Base-by-base conservation (phyloP, 2,888 invertebrate genomes). In the Pachymerium ferrugineum region DNA sequence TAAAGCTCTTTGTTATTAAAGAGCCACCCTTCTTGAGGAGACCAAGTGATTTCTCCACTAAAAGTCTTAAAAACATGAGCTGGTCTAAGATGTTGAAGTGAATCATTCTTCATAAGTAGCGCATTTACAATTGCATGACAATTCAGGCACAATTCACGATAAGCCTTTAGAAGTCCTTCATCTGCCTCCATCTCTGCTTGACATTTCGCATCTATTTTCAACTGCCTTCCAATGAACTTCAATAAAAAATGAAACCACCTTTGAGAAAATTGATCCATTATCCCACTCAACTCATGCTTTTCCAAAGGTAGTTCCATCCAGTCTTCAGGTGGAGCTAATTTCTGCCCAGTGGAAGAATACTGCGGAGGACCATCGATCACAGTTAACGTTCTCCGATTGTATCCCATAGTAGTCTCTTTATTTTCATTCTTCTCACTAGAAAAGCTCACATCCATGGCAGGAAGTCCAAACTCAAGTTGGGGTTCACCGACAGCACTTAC, bases 31-130 rank as follows among this genome's bases (percentile, higher is more conserved):
- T 79, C 78, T 77, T 80, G 79, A 19, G 80, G 80, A 69, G 82
- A 82, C 80, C 81, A 81, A 0, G 81, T 80, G 31, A 82, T 78
- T 73, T 81, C 81, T 5, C 82, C 82, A 73, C 77, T 78, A 77
- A 81, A 82, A 38, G 79, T 78, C 74, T 80, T 81, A 77, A 81
- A 80, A 69, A 71, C 67, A 12, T 70, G 71, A 28, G 35, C 62
- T 14, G 75, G 75, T 5, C 29, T 54, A 6, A 75, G 25, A 22
- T 38, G 42, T 5, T n/a, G 10, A 8, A 42, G 70, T 80, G 77
- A 10, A 19, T 47, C 67, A 28, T 22, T 35, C 31, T 16, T 75
- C 73, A 70, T 28, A 76, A 74, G 75, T 16, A 77, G 29, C 62
- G 72, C 73, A 67, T 78, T 75, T 29, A 78, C 73, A 33, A 80